Conservation (phyloP, 1,140 invertebrate genomes). For the Temnothorax nylanderi region DNA sequence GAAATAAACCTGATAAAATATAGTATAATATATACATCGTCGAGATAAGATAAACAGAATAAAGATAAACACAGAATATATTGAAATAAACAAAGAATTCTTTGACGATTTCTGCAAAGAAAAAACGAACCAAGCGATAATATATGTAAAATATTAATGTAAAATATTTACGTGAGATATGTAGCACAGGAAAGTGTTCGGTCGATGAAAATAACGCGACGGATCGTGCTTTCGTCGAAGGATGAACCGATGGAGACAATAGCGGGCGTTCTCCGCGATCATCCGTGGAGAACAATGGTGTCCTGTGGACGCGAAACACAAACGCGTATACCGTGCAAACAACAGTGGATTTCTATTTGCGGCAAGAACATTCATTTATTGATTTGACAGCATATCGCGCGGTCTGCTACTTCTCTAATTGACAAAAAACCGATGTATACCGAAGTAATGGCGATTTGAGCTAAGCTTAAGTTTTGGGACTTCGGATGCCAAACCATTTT, state of each 20-base stretch:
- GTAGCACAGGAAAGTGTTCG: neutral
- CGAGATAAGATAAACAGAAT: neutral
- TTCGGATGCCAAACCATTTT: neutral
- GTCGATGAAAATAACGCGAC: conserved; percentile 9
- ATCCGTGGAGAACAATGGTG: conserved; percentile 17
- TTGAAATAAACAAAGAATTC: neutral
- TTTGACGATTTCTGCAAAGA: neutral
- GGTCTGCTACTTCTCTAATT: conserved; percentile 7
- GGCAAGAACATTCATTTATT: conserved; percentile 33
- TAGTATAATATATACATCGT: neutral
- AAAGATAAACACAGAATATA: neutral
- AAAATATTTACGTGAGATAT: neutral
- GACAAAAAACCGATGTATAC: neutral
- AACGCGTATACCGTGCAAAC: conserved; percentile 4
- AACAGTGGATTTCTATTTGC: conserved; percentile 40
- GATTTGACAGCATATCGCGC: conserved; percentile 12
- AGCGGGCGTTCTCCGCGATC: conserved; percentile 20
- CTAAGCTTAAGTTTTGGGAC: neutral
- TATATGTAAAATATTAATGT: neutral
- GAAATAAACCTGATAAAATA: neutral
- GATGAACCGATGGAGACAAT: conserved; percentile 23
- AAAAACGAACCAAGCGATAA: neutral
- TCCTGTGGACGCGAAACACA: conserved; percentile 21
- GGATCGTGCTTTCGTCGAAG: conserved; percentile 22
- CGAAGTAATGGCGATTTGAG: neutral